Conservation (phyloP, 92 coral and sea anemone species). For the Bergia puertoricense region DNA sequence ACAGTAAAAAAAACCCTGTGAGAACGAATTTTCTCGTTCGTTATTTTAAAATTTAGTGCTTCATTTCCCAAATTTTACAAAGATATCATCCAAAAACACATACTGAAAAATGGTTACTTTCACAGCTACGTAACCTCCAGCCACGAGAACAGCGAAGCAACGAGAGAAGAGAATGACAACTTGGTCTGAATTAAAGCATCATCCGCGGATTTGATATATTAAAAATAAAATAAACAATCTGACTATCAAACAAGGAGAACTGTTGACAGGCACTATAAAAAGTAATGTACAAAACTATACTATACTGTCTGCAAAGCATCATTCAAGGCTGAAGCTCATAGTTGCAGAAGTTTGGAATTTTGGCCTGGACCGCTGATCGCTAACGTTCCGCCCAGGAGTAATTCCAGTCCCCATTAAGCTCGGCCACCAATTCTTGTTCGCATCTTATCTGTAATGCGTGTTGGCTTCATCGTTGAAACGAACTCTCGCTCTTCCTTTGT, state of each 20-base stretch:
- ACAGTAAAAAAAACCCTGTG: no score
- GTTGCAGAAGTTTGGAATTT: no score
- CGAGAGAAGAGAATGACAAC: background rate
- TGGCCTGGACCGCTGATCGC: background rate
- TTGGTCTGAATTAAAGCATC: background rate
- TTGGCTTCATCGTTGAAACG: slow-evolving; percentile 92
- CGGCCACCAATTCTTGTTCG: background rate
- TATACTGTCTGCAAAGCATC: background rate
- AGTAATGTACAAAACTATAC: background rate
- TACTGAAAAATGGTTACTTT: background rate
- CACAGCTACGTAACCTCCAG: no score
- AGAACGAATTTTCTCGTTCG: background rate
- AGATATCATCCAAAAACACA: background rate
- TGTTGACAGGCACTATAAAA: background rate
- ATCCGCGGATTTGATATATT: background rate
- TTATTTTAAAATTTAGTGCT: background rate
- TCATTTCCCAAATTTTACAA: background rate
- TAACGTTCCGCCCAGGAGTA: background rate
- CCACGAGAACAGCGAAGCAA: background rate
- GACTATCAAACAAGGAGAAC: background rate
- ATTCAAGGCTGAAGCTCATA: no score
- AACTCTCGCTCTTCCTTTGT: slow-evolving; percentile 73
- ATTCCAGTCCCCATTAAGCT: background rate
- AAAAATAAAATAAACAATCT: background rate
- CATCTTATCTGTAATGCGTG: slow-evolving; percentile 33